Base-by-base conservation (phyloP, 64 coral and sea anemone species). In the Catalaphyllia jardinei region DNA sequence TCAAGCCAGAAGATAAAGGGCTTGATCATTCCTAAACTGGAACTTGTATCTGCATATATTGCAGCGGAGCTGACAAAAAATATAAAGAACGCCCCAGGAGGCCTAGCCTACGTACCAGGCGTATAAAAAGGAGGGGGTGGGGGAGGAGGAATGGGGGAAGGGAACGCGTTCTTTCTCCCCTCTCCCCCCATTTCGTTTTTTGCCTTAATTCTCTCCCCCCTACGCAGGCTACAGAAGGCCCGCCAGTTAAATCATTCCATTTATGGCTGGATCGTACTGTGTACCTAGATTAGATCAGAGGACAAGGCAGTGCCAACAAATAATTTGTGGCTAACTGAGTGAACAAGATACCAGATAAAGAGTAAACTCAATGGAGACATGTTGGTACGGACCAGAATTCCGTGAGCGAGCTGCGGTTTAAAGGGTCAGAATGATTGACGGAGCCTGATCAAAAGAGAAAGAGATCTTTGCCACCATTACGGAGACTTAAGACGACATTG, bases 231-330 rank as follows among this genome's bases (percentile, higher is more conserved):
- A n/a, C n/a, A n/a, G n/a, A 86, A 31, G 89, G 89, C n/a, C 72
- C 75, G 22, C 39, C 79, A 73, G 78, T 83, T 4, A 73, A 14
- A 72, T 33, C 50, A 28, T 81, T 92, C 20, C 49, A 76, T 76
- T 81, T 81, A 71, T 92, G 89, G 81, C 46, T 75, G 67, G 89
- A 92, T 55, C 78, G 89, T 61, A 92, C 62, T 13, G 89, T 85
- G n/a, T n/a, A n/a, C n/a, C n/a, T n/a, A n/a, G n/a, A n/a, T n/a
- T n/a, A n/a, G n/a, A n/a, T n/a, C n/a, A 61, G 28, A 17, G 62
- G n/a, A n/a, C n/a, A 79, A 25, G 64, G 65, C 10, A 71, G 52
- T 28, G 22, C 60, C 60, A 84, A 84, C 54, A 91, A 75, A 64
- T 79, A 91, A 31, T 91, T 84, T 24, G 89, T 91, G 1, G 31